Evolutionary conservation across 2,797 vertebrate species (phyloP).

Genomic region (Phrynocephalus forsythii): DNA sequence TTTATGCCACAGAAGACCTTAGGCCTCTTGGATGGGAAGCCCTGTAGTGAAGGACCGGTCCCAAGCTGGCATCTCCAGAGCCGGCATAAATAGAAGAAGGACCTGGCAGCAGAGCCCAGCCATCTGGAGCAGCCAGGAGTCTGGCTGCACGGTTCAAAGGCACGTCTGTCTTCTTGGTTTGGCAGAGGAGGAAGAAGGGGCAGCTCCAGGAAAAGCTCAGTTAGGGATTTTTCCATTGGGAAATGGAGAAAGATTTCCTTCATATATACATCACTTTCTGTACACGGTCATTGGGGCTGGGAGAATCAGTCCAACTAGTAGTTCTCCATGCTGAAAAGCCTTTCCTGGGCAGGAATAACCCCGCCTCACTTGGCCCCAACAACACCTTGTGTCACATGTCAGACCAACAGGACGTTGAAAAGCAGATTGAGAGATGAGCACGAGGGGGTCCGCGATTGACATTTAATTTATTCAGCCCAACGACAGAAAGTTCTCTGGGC

Average conservation of each 20-base stretch:
- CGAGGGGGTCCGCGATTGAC: not conserved
- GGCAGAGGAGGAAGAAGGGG: not conserved
- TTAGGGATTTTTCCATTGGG: slow-evolving; percentile 47
- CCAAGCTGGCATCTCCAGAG: not conserved
- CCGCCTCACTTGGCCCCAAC: too few species aligned
- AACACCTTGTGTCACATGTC: too few species aligned
- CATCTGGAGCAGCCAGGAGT: not conserved
- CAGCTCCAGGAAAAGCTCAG: slow-evolving; percentile 52
- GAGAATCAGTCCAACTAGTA: not conserved
- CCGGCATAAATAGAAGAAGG: not conserved
- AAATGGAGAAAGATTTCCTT: slow-evolving; percentile 12
- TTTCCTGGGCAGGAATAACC: too few species aligned
- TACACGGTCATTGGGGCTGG: not conserved
- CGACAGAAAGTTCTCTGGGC: not conserved
- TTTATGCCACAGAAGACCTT: not conserved
- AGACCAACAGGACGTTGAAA: not conserved
- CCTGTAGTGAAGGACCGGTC: not conserved
- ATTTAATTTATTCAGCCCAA: not conserved
- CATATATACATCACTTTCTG: not conserved
- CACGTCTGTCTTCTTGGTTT: not conserved
- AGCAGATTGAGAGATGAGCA: not conserved
- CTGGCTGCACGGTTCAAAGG: slow-evolving; percentile 13
- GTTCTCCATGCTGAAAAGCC: not conserved
- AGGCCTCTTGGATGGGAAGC: not conserved
- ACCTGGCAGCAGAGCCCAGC: not conserved